Base-by-base conservation (phyloP, 1,140 invertebrate genomes). In the Drosophila tsacasi region DNA sequence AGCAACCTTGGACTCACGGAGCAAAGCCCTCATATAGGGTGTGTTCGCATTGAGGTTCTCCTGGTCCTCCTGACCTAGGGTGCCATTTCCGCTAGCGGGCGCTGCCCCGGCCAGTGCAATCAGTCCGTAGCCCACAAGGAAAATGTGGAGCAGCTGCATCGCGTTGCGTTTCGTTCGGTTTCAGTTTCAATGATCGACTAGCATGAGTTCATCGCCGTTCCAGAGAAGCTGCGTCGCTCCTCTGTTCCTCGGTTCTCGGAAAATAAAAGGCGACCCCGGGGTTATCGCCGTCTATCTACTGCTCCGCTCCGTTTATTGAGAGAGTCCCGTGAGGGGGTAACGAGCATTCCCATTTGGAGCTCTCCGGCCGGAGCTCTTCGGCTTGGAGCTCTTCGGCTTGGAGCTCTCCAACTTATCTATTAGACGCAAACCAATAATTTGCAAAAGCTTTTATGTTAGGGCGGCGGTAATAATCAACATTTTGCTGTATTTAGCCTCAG, bases 1-100 rank as follows among this genome's bases (percentile, higher is more conserved):
- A 0, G 79, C 78, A 1, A 80, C 74, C 44, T 92, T 92, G 0
- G 84, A 42, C 0, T 44, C 15, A 1, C 75, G 79, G 42, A 83
- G 60, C 40, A 79, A 25, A 2, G 1, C 42, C 7, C 47, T 49
- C 2, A 54, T 55, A n/a, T 64, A 73, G 15, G 40, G 19, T 0
- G 50, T 69, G 0, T 44, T 40, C 1, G 49, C 1, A 17, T 44
- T 42, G 19, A 63, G 44, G 3, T 57, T 10, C 44, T 67, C 19
- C 13, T 30, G 27, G 6, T 32, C 27, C n/a, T 37, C 32, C 32
- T 55, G 32, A 35, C 19, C 32, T 15, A 17, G 3, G 8, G 32
- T 37, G 2, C 39, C 15, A 49, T 42, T 23, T 10, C n/a, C 42
- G 68, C 5, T 39, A 21, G 64, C 9, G 19, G 67, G 49, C 19